phyloP scores from a whole-genome alignment of 2,797 vertebrate genomes.

The Tiaroga cobitis region DNA sequence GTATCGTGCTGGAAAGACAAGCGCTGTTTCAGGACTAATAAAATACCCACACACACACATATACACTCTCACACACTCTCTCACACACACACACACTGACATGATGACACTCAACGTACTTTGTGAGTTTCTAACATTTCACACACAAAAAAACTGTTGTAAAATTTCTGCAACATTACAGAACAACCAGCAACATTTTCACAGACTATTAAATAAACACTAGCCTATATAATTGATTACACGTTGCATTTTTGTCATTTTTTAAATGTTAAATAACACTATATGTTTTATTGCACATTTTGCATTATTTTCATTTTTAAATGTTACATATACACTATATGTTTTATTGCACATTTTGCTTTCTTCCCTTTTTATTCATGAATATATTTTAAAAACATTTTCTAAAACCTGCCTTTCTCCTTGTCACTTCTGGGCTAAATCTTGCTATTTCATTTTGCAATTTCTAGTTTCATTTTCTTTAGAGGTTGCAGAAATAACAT shows the following conservation, averaged over 20 bases:
- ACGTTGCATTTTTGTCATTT: not conserved
- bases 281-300: not conserved
- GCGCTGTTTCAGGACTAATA: too few species aligned
- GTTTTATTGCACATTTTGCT: not conserved
- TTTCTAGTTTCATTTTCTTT: not conserved
- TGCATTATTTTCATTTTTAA: not conserved
- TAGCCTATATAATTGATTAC: not conserved
- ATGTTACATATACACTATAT: not conserved
- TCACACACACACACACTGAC: not conserved
- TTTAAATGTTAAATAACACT: not conserved
- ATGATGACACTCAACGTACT: not conserved
- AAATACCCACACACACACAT: too few species aligned
- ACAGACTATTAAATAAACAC: not conserved
- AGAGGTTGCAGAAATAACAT: not conserved
- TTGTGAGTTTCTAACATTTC: not conserved
- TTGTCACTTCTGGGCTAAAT: not conserved
- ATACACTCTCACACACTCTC: not conserved
- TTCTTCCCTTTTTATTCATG: not conserved
- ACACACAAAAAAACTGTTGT: not conserved
- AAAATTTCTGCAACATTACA: not conserved
- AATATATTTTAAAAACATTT: not conserved
- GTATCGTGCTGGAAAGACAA: not conserved
- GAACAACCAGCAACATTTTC: too few species aligned
- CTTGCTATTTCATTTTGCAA: not conserved
- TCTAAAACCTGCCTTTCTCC: not conserved